Evolutionary conservation across 1,140 invertebrate genomes (phyloP), one percentile per base, ranked within the genome.

Genomic region (Ostrea denselamellosa): DNA sequence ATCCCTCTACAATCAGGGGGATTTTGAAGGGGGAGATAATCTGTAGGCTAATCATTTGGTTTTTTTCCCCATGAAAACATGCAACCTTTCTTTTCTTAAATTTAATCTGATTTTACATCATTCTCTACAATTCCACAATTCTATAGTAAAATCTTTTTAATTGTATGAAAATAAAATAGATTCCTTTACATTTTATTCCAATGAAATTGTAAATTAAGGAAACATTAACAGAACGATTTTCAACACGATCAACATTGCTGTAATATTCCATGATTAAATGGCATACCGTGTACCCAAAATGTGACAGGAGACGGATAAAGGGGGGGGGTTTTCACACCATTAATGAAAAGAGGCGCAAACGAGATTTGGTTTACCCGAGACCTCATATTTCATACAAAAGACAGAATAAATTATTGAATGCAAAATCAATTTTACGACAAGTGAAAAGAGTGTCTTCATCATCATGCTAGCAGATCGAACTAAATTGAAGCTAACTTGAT

Each of bases 361-460:
- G 8, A 77, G 68, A 44, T 25, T 12, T 8, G 68, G 14, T 77
- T 77, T 34, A 77, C 25, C 68, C 68, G 25, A 8, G 14, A 77
- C 22, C 25, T 22, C 28, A 28, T 77, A 77, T 77, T 77, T 28
- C 25, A 77, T 77, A 77, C 68, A 77, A 77, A 44, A 34, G 68
- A 28, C 68, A 77, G 68, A 77, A 77, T 77, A 77, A 77, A 77
- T 77, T 25, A 77, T 10, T 77, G 68, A 34, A 77, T 44, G 25
- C 22, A 9, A 77, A 77, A 77, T 77, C 68, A 77, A 77, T 77
- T 77, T 77, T 22, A 77, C 68, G 68, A 77, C 68, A 77, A 77
- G 68, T 77, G 25, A 77, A 77, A 62, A 62, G 34, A n/a, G 22
- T 77, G 68, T 77, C 68, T 12, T 77, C 28, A 77, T 77, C 25